A percentile compares a stretch with the other conserved stretches of the same genome.
Conservation (phyloP, 2,113 vertebrate genomes). For the Cisticola juncidis region DNA sequence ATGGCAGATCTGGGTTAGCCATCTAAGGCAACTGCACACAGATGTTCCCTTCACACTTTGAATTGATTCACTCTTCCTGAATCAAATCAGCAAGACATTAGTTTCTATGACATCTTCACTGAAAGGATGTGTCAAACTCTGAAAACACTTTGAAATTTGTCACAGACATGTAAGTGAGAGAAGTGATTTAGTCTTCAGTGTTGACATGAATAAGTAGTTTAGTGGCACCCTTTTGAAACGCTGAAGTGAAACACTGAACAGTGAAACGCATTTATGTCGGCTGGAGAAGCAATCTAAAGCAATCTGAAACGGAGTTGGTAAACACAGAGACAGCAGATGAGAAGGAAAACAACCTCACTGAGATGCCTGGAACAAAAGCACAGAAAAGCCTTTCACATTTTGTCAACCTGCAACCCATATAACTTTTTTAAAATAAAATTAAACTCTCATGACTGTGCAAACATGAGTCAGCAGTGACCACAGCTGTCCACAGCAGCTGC, state of each 20-base stretch:
- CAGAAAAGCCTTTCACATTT: not conserved
- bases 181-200: slow-evolving; percentile 35
- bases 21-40: not conserved
- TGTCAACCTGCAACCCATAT: not conserved
- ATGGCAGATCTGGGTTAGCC: not conserved
- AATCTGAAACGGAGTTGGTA: not conserved
- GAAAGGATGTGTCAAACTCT: slow-evolving; percentile 11
- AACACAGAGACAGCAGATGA: not conserved
- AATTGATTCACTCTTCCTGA: slow-evolving; percentile 26
- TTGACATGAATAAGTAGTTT: slow-evolving; percentile 31
- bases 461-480: fast-evolving
- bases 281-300: not conserved
- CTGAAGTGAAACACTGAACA: not conserved
- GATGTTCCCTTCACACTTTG: not conserved
- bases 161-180: slow-evolving; percentile 23
- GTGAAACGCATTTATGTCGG: not conserved
- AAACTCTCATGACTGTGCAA: not conserved
- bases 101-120: slow-evolving; percentile 1
- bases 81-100: slow-evolving; percentile 38
- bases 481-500: not conserved
- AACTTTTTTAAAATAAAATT: not conserved
- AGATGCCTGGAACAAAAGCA: not conserved
- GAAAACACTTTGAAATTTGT: slow-evolving; percentile 14
- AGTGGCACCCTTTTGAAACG: slow-evolving; percentile 16
- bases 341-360: not conserved